A percentile compares a stretch with the other conserved stretches of the same genome.
phyloP scores from a whole-genome alignment of 1,140 invertebrate species.

The Dendrolimus punctatus region DNA sequence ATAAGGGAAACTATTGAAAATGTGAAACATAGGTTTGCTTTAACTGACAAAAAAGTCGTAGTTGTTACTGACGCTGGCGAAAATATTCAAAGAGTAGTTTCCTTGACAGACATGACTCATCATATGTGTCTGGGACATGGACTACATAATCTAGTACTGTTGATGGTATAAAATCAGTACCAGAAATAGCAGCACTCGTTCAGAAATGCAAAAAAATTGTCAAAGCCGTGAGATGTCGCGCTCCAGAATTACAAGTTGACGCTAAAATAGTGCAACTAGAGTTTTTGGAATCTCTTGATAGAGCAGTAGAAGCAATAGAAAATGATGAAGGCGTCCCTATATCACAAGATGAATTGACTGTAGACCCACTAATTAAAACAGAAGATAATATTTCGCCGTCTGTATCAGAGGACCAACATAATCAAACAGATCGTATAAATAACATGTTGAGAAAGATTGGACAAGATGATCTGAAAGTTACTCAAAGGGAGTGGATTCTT shows the following conservation, averaged over 20 bases:
- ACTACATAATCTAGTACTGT: conserved; percentile 9
- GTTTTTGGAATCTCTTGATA: conserved; percentile 2
- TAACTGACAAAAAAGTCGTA: conserved; percentile 6
- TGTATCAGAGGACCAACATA: no score
- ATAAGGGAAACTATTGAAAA: conserved; percentile 1
- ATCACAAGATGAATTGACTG: not conserved
- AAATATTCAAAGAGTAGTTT: conserved; percentile 4
- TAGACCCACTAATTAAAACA: no score
- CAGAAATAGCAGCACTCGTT: conserved; percentile 6
- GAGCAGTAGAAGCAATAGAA: not conserved
- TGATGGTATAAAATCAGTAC: conserved; percentile 9
- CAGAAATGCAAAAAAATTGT: conserved; percentile 14
- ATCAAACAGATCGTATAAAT: conserved; percentile 4
- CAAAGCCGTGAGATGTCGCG: conserved; percentile 4
- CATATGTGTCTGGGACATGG: conserved; percentile 11
- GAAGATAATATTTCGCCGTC: no score
- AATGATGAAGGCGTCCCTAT: conserved; percentile 1
- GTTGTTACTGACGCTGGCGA: conserved; percentile 4
- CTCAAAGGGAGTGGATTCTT: conserved; percentile 10
- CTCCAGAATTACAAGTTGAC: conserved; percentile 2
- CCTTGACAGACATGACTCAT: conserved; percentile 5
- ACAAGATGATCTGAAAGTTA: conserved; percentile 7
- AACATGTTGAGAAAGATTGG: conserved; percentile 7
- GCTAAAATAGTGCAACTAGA: conserved; percentile 7
- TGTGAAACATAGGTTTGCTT: not conserved